Percentiles rank a stretch among this genome's conserved stretches.
These are phyloP conservation scores for Ifrita kowaldi DNA, from an alignment of 2,113 vertebrate species.

Conservation along the genomic window DNA sequence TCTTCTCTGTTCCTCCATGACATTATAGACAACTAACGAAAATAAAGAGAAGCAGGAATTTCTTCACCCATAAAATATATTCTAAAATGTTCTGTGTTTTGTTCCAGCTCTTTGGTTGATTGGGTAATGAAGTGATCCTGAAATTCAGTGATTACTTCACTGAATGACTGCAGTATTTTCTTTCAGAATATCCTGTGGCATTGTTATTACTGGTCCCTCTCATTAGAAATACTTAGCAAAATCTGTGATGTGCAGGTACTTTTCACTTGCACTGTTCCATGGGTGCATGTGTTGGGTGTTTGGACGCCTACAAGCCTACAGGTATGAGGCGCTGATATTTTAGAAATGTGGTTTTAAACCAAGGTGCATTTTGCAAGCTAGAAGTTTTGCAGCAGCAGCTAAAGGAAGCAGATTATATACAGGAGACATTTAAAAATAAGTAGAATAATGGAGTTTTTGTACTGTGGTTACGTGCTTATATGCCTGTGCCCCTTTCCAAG, in stretches of 20 bases:
- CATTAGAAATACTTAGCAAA: neutral
- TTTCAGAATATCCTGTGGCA: neutral
- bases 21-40: conserved; percentile 55
- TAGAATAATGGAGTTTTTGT: neutral
- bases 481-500: neutral
- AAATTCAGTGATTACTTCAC: conserved; percentile 29
- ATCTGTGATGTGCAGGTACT: neutral
- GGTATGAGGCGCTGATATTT: neutral
- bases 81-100: conserved; percentile 32
- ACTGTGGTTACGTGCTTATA: neutral
- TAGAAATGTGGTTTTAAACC: neutral
- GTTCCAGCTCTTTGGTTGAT: conserved; percentile 36
- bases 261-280: neutral
- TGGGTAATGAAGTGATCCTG: conserved; percentile 38
- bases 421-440: neutral
- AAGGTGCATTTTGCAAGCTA: neutral
- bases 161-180: conserved; percentile 21
- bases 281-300: neutral
- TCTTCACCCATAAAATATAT: conserved; percentile 40
- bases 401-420: neutral
- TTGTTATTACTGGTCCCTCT: neutral
- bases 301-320: neutral
- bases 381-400: neutral
- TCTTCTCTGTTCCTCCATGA: conserved; percentile 37
- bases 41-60: conserved; percentile 61